phyloP scores from a whole-genome alignment of 2,888 invertebrate genomes.

The Minunthozetes semirufus region DNA sequence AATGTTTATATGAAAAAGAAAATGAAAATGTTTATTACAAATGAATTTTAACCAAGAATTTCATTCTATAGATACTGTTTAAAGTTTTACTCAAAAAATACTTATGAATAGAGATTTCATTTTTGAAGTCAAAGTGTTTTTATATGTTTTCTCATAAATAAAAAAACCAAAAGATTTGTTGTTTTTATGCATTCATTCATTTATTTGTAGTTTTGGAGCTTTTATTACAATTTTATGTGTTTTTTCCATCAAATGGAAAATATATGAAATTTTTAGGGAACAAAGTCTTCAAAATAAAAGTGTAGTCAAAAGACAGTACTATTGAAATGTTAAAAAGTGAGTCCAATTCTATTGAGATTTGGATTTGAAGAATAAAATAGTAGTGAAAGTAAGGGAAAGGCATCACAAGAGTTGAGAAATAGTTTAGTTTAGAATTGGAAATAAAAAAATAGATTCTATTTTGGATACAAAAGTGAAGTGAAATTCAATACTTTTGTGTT shows the following conservation, averaged over 20 bases:
- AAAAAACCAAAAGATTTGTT: not conserved
- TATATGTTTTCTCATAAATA: not conserved
- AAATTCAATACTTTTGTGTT: conserved; percentile 5
- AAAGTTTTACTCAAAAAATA: too few species aligned
- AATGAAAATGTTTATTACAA: too few species aligned
- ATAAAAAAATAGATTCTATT: not conserved
- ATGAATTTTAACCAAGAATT: too few species aligned
- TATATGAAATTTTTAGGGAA: too few species aligned
- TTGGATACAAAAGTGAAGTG: not conserved
- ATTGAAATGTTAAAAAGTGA: not conserved
- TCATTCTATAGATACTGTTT: too few species aligned
- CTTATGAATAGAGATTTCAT: too few species aligned
- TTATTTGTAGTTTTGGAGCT: not conserved
- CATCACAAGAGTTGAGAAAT: not conserved
- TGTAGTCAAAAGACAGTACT: not conserved
- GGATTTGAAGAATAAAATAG: not conserved
- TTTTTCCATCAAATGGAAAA: not conserved
- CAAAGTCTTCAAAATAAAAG: not conserved
- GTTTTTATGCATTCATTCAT: not conserved
- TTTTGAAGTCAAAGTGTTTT: too few species aligned
- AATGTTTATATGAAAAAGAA: too few species aligned
- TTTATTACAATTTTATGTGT: not conserved
- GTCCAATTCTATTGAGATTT: conserved; percentile 4
- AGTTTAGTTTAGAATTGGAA: not conserved
- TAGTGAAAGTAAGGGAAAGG: not conserved